Evolutionary conservation across 2,113 vertebrate species (phyloP), one percentile per base, ranked within the genome.

Genomic region (Nipponia nippon): DNA sequence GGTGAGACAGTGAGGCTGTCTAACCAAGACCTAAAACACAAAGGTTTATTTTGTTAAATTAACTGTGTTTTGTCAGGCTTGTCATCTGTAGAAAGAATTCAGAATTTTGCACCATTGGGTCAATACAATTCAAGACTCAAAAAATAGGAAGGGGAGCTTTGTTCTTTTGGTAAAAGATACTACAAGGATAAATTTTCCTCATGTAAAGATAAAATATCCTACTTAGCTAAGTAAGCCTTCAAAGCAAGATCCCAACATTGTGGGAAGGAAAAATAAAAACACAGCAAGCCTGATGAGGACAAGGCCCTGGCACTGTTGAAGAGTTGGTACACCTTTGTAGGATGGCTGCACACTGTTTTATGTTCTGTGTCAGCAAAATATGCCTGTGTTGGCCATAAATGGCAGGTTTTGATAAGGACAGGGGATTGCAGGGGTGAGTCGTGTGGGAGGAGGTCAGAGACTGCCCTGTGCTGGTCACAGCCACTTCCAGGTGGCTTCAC

Each of bases 331-430:
- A n/a, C 16, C 30, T 69, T 44, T 73, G 7, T 3, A 61, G 40
- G 8, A 44, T 17, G 9, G 23, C 27, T 70, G 38, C 25, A 62
- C 7, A 10, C 1, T 49, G 10, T 16, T 58, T 59, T 26, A 3
- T 19, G 30, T 14, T 47, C 20, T 65, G 0, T 5, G 1, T 1
- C n/a, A 38, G 13, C 4, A 3, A 69, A 83, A 69, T 19, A 52
- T 2, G 27, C 30, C 18, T 1, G 0, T 5, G 23, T 6, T 47
- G 49, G 46, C 40, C 27, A 18, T 16, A 52, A 34, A 30, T 46
- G 30, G 16, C 56, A 55, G 25, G 9, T 72, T 86, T 80, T 81
- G 38, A 4, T 23, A 58, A 44, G 21, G 36, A 3, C 29, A 46
- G 10, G 17, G 22, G 16, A 19, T 19, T 62, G 18, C 38, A 36